Conservation (phyloP, 2,113 vertebrate species). For the Anseranas semipalmata region DNA sequence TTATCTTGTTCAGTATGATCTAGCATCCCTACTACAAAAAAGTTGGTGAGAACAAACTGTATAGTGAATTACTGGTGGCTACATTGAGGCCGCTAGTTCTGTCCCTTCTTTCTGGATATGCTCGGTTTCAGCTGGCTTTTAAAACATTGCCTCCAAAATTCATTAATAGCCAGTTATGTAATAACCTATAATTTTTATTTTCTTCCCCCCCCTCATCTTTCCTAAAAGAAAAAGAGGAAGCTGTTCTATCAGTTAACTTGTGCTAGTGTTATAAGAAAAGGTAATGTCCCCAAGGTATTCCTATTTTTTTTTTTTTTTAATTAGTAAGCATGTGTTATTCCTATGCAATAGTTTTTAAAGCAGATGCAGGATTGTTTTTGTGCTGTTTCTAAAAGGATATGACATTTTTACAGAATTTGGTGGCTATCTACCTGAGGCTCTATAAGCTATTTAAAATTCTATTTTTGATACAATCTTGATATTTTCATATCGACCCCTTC, state of each 20-base stretch:
- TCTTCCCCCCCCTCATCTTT: neutral
- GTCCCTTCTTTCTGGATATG: neutral
- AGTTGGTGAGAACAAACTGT: neutral
- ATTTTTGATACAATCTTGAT: constrained; percentile 70
- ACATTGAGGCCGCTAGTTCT: neutral
- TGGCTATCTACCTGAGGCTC: constrained; percentile 6
- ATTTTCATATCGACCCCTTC: constrained; percentile 32
- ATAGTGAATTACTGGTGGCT: neutral
- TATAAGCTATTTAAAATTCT: constrained; percentile 54
- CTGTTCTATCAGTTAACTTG: neutral
- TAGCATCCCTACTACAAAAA: neutral
- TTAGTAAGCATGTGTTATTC: neutral
- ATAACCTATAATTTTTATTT: neutral
- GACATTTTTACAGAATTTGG: neutral
- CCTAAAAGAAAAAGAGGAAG: neutral
- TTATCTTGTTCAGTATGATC: neutral
- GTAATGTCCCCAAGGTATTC: neutral
- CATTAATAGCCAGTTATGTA: neutral
- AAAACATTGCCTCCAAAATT: neutral
- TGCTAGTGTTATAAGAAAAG: neutral
- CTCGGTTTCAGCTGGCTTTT: neutral
- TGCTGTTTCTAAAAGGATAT: constrained; percentile 10
- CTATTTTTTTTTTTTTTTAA: neutral
- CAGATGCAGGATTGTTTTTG: neutral
- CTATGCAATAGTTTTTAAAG: neutral